A percentile compares a stretch with the other conserved stretches of the same genome.
phyloP scores from a whole-genome alignment of 2,888 invertebrate species.

The Ophioninae sp. region DNA sequence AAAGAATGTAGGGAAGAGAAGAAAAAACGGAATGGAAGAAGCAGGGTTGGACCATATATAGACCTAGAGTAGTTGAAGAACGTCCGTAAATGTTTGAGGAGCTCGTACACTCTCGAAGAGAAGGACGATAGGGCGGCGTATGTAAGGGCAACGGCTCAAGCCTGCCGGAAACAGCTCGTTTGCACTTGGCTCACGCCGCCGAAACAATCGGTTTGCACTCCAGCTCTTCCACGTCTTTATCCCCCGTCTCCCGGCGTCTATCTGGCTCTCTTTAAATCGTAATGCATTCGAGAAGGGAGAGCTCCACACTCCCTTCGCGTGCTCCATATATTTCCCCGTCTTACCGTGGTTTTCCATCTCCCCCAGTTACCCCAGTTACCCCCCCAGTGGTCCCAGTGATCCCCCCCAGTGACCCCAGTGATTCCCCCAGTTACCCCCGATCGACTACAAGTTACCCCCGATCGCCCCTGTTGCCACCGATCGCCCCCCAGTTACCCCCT shows the following conservation, averaged over 20 bases:
- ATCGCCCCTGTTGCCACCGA: too few species aligned
- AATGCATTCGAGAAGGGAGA: slow-evolving; percentile 64
- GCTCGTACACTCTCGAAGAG: slow-evolving; percentile 43
- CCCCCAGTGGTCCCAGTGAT: too few species aligned
- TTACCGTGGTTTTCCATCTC: slow-evolving; percentile 20
- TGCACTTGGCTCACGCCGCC: slow-evolving; percentile 73
- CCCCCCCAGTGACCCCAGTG: neutral
- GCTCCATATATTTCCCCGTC: neutral
- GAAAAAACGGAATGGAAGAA: slow-evolving; percentile 45
- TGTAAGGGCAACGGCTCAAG: slow-evolving; percentile 41
- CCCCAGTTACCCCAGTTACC: neutral
- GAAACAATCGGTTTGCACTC: slow-evolving; percentile 71
- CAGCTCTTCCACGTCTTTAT: slow-evolving; percentile 65
- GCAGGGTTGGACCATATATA: slow-evolving; percentile 14
- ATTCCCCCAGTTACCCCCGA: too few species aligned
- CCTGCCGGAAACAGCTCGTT: slow-evolving; percentile 67
- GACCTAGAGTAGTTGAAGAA: slow-evolving; percentile 59
- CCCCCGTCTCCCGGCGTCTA: slow-evolving; percentile 35
- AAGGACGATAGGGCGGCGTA: slow-evolving; percentile 14
- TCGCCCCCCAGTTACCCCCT: too few species aligned
- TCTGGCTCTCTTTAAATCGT: slow-evolving; percentile 71
- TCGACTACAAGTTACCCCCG: too few species aligned
- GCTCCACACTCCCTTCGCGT: slow-evolving; percentile 37
- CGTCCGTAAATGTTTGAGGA: slow-evolving; percentile 65
- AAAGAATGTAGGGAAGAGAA: neutral